Percentiles rank a stretch among this genome's conserved stretches.
Evolutionary conservation across 2,888 invertebrate species (phyloP).

Genomic region (Unio pictorum): DNA sequence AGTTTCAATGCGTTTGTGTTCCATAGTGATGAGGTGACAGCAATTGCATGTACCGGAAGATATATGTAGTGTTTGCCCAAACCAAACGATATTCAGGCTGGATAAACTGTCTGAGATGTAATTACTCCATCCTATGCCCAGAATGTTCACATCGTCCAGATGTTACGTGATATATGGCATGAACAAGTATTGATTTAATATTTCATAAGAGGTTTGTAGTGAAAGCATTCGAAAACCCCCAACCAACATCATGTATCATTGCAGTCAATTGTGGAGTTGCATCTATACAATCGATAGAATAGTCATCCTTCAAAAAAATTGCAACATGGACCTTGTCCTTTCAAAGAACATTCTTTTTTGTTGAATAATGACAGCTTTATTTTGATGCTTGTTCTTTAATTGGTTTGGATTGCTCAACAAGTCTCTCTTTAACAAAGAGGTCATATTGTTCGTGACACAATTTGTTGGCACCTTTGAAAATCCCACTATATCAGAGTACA

Average conservation of each 20-base stretch:
- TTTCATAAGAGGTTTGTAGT: too few relatives aligned
- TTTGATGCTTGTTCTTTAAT: conserved; percentile 1
- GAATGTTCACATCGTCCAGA: too few relatives aligned
- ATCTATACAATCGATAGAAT: not conserved
- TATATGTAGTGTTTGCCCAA: conserved; percentile 3
- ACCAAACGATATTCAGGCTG: conserved; percentile 4
- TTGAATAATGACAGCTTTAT: conserved; percentile 2
- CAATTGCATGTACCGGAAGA: conserved; percentile 1
- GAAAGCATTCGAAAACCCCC: too few relatives aligned
- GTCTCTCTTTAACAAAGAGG: conserved; percentile 5
- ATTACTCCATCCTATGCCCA: not conserved
- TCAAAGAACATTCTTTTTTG: not conserved
- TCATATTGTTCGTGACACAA: conserved; percentile 4
- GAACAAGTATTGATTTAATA: too few relatives aligned
- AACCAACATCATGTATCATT: too few relatives aligned
- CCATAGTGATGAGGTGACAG: not conserved
- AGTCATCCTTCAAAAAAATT: not conserved
- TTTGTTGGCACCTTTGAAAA: conserved; percentile 1
- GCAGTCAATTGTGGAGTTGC: too few relatives aligned
- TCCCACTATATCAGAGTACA: not conserved
- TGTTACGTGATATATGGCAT: too few relatives aligned
- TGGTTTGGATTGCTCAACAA: not conserved
- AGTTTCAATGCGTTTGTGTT: not conserved
- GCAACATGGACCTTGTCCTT: not conserved
- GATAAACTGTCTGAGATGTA: conserved; percentile 7